Evolutionary conservation across 2,888 invertebrate genomes (phyloP).

Genomic region (Dugesia japonica): DNA sequence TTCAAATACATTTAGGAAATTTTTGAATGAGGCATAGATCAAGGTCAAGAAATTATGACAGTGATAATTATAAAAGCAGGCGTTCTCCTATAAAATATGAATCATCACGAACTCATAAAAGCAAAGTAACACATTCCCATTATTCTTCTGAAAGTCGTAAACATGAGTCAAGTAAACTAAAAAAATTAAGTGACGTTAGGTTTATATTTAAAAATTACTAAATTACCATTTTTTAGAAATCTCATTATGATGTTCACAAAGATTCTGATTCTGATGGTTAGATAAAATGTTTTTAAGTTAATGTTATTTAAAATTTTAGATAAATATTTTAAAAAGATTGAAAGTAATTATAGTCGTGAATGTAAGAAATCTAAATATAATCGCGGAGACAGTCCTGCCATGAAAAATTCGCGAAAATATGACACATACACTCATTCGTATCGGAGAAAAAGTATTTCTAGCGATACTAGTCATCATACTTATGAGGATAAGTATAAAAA

Average conservation of each 20-base stretch:
- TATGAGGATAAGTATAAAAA: background rate
- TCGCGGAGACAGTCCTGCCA: background rate
- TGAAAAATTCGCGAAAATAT: background rate
- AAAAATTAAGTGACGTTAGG: background rate
- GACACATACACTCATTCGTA: background rate
- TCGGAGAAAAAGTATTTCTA: background rate
- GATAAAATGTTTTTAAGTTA: no score
- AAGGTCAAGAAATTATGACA: slow-evolving; percentile 3
- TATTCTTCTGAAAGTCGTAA: background rate
- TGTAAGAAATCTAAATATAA: background rate
- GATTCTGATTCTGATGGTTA: background rate
- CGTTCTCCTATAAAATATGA: background rate
- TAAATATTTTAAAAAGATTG: background rate
- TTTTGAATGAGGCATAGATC: slow-evolving; percentile 12
- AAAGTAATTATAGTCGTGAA: background rate
- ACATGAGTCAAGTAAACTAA: background rate
- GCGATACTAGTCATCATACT: background rate
- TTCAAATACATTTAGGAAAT: no score
- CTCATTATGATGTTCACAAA: background rate
- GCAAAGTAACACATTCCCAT: background rate
- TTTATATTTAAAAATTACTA: background rate
- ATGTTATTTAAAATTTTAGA: background rate
- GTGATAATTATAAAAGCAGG: slow-evolving; percentile 20
- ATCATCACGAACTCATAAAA: background rate
- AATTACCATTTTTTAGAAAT: background rate